Percentiles rank a stretch among this genome's conserved stretches.
Conservation (phyloP, 2,797 vertebrate species). For the Macroramphosus scolopax region DNA sequence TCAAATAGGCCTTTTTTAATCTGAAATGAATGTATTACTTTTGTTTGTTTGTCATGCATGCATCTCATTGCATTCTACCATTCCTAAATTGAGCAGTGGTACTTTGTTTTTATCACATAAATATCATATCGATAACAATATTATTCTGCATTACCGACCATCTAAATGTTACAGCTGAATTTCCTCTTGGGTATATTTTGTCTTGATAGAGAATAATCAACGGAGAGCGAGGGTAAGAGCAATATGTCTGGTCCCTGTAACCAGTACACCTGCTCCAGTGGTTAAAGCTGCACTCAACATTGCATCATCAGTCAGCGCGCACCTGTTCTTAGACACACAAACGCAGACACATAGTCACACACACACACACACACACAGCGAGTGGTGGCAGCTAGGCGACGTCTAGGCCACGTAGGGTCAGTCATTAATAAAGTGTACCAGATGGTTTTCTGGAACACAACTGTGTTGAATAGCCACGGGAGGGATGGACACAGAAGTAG, state of each 20-base stretch:
- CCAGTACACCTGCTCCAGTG: conserved; percentile 54
- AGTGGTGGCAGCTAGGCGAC: conserved; percentile 62
- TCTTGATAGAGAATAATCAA: conserved; percentile 11
- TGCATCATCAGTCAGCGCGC: conserved; percentile 64
- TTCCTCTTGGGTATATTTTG: not conserved
- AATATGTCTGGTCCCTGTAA: conserved; percentile 25
- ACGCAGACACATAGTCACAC: conserved; percentile 18
- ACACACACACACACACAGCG: conserved; percentile 17
- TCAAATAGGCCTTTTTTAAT: conserved; percentile 16
- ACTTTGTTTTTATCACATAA: too few relatives aligned
- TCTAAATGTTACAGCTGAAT: too few relatives aligned
- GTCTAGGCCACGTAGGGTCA: conserved; percentile 69
- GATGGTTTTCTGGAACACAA: conserved; percentile 77
- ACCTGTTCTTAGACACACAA: conserved; percentile 58
- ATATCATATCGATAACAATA: too few relatives aligned
- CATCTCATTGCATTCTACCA: too few relatives aligned
- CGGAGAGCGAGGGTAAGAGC: too few relatives aligned
- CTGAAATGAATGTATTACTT: conserved; percentile 5
- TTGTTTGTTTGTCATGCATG: conserved; percentile 14
- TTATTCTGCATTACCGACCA: too few relatives aligned
- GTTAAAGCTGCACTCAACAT: conserved; percentile 55
- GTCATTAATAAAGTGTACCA: conserved; percentile 79
- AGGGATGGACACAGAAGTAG: conserved; percentile 61
- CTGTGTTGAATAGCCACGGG: conserved; percentile 71
- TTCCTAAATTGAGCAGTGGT: too few relatives aligned